phyloP scores from a whole-genome alignment of 1,140 invertebrate genomes.

The Drosophila carrolli region DNA sequence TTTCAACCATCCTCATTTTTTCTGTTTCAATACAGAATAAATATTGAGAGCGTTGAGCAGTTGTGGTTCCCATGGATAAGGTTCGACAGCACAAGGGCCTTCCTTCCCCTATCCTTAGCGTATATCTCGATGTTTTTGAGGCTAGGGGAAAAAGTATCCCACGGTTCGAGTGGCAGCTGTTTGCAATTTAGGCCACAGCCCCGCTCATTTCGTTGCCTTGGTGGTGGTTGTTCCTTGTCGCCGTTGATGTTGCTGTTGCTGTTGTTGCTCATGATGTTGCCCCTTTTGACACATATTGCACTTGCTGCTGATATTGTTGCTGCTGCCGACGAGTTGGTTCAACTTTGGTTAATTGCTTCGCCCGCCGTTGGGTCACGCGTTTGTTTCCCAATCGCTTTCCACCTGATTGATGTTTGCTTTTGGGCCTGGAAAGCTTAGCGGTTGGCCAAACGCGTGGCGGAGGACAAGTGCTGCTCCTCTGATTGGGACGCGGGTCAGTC shows the following conservation, averaged over 20 bases:
- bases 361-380: slow-evolving; percentile 59
- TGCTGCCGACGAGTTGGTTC: slow-evolving; percentile 37
- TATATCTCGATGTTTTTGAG: slow-evolving; percentile 45
- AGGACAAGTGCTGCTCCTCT: slow-evolving; percentile 49
- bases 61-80: slow-evolving; percentile 84
- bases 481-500: slow-evolving; percentile 61
- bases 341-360: slow-evolving; percentile 65
- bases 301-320: slow-evolving; percentile 54
- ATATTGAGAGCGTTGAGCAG: slow-evolving; percentile 83
- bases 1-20: slow-evolving; percentile 27
- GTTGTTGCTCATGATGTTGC: slow-evolving; percentile 46
- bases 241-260: slow-evolving; percentile 19
- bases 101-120: slow-evolving; percentile 45
- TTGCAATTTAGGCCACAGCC: slow-evolving; percentile 83
- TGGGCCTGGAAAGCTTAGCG: slow-evolving; percentile 30
- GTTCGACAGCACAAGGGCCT: slow-evolving; percentile 57
- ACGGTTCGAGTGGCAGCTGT: slow-evolving; percentile 84
- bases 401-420: slow-evolving; percentile 67
- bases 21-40: slow-evolving; percentile 76
- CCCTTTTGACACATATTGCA: slow-evolving; percentile 71
- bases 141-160: slow-evolving; percentile 79
- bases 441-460: slow-evolving; percentile 51
- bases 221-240: slow-evolving; percentile 27
- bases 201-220: slow-evolving; percentile 52
- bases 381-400: slow-evolving; percentile 46